A percentile compares a stretch with the other conserved stretches of the same genome.
These are phyloP conservation scores for Danaus plexippus DNA, from an alignment of 1,140 invertebrate genomes.

Conservation along the genomic window DNA sequence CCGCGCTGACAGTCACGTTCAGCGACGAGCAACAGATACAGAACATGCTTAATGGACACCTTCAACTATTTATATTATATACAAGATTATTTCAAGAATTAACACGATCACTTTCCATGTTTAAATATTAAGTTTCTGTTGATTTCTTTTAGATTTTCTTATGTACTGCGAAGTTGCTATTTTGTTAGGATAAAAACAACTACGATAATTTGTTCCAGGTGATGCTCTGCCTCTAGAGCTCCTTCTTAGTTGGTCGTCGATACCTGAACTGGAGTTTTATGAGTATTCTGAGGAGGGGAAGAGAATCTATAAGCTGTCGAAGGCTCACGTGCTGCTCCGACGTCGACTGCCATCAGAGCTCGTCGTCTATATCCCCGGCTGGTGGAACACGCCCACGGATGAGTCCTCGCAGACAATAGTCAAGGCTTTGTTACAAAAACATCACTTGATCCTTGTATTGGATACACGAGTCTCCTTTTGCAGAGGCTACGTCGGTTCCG, in stretches of 20 bases:
- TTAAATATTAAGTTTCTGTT: too few relatives aligned
- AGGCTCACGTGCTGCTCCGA: slow-evolving; percentile 29
- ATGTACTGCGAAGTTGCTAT: too few relatives aligned
- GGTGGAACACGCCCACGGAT: slow-evolving; percentile 57
- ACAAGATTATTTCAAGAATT: too few relatives aligned
- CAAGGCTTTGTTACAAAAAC: slow-evolving; percentile 36
- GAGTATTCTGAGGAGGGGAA: slow-evolving; percentile 30
- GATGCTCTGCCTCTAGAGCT: slow-evolving; percentile 45
- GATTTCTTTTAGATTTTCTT: too few relatives aligned
- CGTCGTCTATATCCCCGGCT: slow-evolving; percentile 48
- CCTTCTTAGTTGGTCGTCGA: slow-evolving; percentile 32
- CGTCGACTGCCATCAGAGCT: slow-evolving; percentile 19
- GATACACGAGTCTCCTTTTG: slow-evolving; percentile 43
- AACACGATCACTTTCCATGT: too few relatives aligned
- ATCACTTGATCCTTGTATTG: slow-evolving; percentile 35
- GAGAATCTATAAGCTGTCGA: slow-evolving; percentile 28
- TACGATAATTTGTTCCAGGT: slow-evolving; percentile 29
- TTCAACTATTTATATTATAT: too few relatives aligned
- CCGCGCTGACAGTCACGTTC: too few relatives aligned
- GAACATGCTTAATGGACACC: too few relatives aligned
- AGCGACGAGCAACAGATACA: too few relatives aligned
- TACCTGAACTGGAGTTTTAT: slow-evolving; percentile 37
- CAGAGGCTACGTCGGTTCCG: slow-evolving; percentile 44
- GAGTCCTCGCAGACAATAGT: slow-evolving; percentile 42
- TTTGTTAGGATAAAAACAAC: too few relatives aligned